Base-by-base conservation (phyloP, 1,140 invertebrate genomes). In the Cherax destructor region DNA sequence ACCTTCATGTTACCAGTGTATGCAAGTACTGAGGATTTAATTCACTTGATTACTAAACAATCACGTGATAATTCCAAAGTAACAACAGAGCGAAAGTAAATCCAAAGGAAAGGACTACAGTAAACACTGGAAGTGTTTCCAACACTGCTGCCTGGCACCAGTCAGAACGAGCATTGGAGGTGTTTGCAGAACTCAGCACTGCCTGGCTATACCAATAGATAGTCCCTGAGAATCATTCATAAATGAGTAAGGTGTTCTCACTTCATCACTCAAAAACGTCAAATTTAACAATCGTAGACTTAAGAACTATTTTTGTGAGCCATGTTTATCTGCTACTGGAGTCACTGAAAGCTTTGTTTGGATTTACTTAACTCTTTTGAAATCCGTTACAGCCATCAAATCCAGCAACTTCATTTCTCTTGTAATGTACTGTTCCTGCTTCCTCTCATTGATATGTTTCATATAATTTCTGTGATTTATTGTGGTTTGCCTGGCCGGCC, bases 401-500 rank as follows among this genome's bases (percentile, higher is more conserved):
- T 65, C 61, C 61, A 65, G 61, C 61, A 65, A 65, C 61, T 65
- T 65, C 61, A 65, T 65, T 65, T 18, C 0, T 16, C 61, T 16
- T 65, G 61, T 65, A 65, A 16, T 65, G 10, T 65, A 18, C 61
- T 65, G 61, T 65, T 16, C 61, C 61, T 21, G 5, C 41, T 52
- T 9, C 47, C n/a, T 79, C 24, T 52, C 77, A 9, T 47, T 79
- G 41, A 52, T 79, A 16, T 50, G n/a, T 79, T 79, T 50, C 77
- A 79, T 52, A 79, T 79, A 79, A 24, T 79, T 79, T 79, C 41
- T 79, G 77, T 79, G 77, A 81, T 81, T 81, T 81, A 81, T 81
- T 81, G 52, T 61, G 79, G 79, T 81, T 59, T 81, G 79, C 79
- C 79, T 81, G 18, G 10, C 79, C 49, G 79, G 79, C 79, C 79